Evolutionary conservation across 2,797 vertebrate species (phyloP).

Genomic region (Trichosurus vulpecula): DNA sequence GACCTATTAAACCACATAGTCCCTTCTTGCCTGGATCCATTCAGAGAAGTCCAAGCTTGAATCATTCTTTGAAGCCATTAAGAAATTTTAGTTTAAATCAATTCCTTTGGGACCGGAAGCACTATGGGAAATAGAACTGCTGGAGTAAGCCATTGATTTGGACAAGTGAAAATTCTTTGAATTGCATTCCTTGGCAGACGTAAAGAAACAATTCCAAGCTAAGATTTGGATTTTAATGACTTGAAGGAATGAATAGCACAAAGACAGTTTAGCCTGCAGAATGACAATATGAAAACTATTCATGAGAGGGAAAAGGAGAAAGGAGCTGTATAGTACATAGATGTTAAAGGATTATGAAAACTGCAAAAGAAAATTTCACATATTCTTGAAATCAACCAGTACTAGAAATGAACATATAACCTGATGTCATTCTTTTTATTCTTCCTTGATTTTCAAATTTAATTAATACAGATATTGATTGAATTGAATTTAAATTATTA

Average conservation of each 20-base stretch:
- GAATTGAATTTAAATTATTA: slow-evolving; percentile 27
- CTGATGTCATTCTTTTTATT: slow-evolving; percentile 30
- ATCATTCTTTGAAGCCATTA: slow-evolving; percentile 6
- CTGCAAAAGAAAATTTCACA: slow-evolving; percentile 52
- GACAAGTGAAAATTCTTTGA: slow-evolving; percentile 15
- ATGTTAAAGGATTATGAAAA: slow-evolving; percentile 39
- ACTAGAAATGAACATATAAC: slow-evolving; percentile 33
- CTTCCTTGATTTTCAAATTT: slow-evolving; percentile 41
- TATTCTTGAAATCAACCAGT: slow-evolving; percentile 39
- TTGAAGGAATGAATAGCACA: not conserved
- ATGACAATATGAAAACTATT: slow-evolving; percentile 36
- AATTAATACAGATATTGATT: slow-evolving; percentile 22
- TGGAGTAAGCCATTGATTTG: not conserved
- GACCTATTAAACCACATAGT: not conserved
- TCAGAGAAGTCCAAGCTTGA: slow-evolving; percentile 9
- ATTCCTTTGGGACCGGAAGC: not conserved
- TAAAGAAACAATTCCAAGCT: slow-evolving; percentile 12
- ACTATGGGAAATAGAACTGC: not conserved
- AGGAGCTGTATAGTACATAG: slow-evolving; percentile 13
- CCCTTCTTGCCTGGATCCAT: not conserved
- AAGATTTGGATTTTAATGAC: slow-evolving; percentile 10
- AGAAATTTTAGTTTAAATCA: not conserved
- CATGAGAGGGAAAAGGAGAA: not conserved
- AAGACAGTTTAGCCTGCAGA: slow-evolving; percentile 4
- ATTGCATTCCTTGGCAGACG: slow-evolving; percentile 24